Base-by-base conservation (phyloP, 30 jellyfish, hydroid and myxozoan species). In the Pelagia noctiluca region DNA sequence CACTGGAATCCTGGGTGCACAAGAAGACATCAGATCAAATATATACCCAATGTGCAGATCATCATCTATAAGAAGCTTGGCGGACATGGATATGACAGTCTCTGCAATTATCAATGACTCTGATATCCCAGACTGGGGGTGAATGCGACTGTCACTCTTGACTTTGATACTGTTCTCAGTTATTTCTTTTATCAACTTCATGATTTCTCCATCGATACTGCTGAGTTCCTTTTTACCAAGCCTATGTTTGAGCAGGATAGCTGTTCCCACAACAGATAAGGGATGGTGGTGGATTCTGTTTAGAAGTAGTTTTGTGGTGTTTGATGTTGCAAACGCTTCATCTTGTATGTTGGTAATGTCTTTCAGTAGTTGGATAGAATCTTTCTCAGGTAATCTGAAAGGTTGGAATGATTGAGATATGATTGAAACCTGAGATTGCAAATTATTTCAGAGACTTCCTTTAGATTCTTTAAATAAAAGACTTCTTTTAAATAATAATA, bases 81-180 rank as follows among this genome's bases (percentile, higher is more conserved):
- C 50, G 7, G 93, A 78, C 96, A 95, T 95, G 12, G 99, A 93
- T 71, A 95, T 82, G 11, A 85, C 75, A 0, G 97, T 84, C 66
- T 95, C 97, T 19, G 91, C 95, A 36, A 89, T 63, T 50, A 89
- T 68, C 5, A 95, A 70, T 0, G 92, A 82, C 49, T 82, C 92
- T 4, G 92, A 36, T 26, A 82, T 61, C 13, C 88, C 88, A 29
- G 76, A 61, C 38, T 60, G 52, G 5, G 86, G 64, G 28, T 60
- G 63, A 35, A 69, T 47, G 1, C 32, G 76, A 25, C 93, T 86
- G 18, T 70, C 54, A 11, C 35, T 50, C 49, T 64, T 19, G 8
- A 89, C 96, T 22, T 78, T 60, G 2, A 13, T 24, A 22, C 88
- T 37, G 30, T 84, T 48, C 30, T 37, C 36, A 1, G 88, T 87